Evolutionary conservation across 1,140 invertebrate genomes (phyloP).

Genomic region (Marisa cornuarietis): DNA sequence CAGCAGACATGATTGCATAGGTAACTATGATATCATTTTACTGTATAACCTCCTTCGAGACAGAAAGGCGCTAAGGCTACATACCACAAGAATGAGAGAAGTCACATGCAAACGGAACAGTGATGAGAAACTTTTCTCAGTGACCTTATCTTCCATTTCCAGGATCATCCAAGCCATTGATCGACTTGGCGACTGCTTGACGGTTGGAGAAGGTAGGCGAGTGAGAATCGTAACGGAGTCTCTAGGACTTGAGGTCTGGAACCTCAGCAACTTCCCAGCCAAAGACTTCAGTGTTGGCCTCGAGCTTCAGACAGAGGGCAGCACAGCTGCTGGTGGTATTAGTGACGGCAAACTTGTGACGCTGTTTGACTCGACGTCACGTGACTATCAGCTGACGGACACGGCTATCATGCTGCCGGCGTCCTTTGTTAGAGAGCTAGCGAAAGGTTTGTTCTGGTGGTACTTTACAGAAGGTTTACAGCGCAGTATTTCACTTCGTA

Average conservation of each 20-base stretch:
- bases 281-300: constrained; percentile 18
- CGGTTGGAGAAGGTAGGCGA: neutral
- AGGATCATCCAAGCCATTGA: constrained; percentile 12
- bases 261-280: neutral
- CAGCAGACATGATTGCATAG: neutral
- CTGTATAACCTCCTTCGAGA: neutral
- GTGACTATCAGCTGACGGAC: constrained; percentile 12
- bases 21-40: neutral
- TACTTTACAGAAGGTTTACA: too few relatives aligned
- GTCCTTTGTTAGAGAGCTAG: constrained; percentile 9
- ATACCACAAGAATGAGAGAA: neutral
- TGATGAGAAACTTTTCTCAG: neutral
- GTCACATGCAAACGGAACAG: neutral
- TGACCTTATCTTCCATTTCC: neutral
- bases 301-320: constrained; percentile 5
- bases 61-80: neutral
- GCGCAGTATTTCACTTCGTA: too few relatives aligned
- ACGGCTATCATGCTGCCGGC: constrained; percentile 26
- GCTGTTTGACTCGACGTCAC: neutral
- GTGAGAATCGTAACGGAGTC: constrained; percentile 19
- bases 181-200: constrained; percentile 1
- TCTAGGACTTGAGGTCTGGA: constrained; percentile 16
- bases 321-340: neutral
- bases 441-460: neutral
- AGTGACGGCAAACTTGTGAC: constrained; percentile 6